A percentile compares a stretch with the other conserved stretches of the same genome.
Evolutionary conservation across 2,113 vertebrate species (phyloP).

Genomic region (Ptyas mucosa): DNA sequence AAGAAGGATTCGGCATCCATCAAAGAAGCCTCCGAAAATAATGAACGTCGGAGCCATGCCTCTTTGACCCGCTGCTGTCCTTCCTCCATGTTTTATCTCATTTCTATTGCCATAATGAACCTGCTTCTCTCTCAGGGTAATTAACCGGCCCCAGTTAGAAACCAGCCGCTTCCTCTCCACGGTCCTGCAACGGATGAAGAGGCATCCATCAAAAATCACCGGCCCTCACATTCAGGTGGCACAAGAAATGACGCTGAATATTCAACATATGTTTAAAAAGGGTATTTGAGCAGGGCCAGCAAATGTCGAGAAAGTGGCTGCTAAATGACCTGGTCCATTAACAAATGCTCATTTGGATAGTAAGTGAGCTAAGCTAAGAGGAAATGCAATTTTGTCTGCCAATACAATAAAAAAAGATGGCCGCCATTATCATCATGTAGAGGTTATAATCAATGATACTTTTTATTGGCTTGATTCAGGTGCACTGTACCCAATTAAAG

Average conservation of each 20-base stretch:
- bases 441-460: slow-evolving; percentile 67
- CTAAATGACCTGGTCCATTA: slow-evolving; percentile 72
- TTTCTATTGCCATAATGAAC: slow-evolving; percentile 27
- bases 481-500: slow-evolving; percentile 58
- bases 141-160: slow-evolving; percentile 38
- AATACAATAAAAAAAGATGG: slow-evolving; percentile 65
- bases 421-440: slow-evolving; percentile 52
- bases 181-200: slow-evolving; percentile 48
- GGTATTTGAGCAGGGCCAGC: slow-evolving; percentile 52
- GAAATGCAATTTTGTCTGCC: slow-evolving; percentile 67
- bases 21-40: neutral
- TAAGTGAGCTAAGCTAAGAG: slow-evolving; percentile 66
- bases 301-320: slow-evolving; percentile 54
- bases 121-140: slow-evolving; percentile 21
- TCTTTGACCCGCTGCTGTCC: slow-evolving; percentile 3
- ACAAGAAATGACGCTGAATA: slow-evolving; percentile 44
- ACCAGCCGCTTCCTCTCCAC: slow-evolving; percentile 47
- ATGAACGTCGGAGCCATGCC: fast-evolving
- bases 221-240: slow-evolving; percentile 34
- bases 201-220: slow-evolving; percentile 53
- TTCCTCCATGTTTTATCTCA: slow-evolving; percentile 30
- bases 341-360: slow-evolving; percentile 66
- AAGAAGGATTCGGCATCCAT: neutral
- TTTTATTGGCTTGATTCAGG: slow-evolving; percentile 68
- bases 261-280: slow-evolving; percentile 32